Base-by-base conservation (phyloP, 2,797 vertebrate species). In the Telmatherina bonti region DNA sequence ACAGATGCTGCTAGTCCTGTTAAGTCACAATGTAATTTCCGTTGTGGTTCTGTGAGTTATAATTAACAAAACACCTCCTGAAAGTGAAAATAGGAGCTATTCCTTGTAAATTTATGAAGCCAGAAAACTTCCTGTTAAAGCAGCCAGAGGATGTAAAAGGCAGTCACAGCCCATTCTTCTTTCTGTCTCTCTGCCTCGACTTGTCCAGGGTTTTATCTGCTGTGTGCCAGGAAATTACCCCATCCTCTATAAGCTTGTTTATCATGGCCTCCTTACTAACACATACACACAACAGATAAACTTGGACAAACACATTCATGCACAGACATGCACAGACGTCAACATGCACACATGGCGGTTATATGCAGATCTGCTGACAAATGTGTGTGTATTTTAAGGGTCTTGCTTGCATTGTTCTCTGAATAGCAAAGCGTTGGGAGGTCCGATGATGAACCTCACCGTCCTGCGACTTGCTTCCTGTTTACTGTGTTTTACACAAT, bases 401-500 rank as follows among this genome's bases (percentile, higher is more conserved):
- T 71, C 70, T 70, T 41, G 67, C 43, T 72, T 1, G 24, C 69
- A 90, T 89, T 92, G 87, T 91, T 91, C 68, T 78, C 45, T 69
- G 36, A 76, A 55, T 65, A 69, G 75, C 13, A 18, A 78, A 76
- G 64, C 85, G 72, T 76, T 85, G 85, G 81, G 85, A 85, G 83
- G 86, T 89, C 85, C 65, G 79, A 78, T 85, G 90, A 90, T 72
- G 58, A 85, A 84, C 81, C 52, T 20, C 13, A 43, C 71, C 69
- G 78, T 87, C 83, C 78, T 62, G 74, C 51, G 20, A 83, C 79
- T 66, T 71, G 71, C 57, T 91, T 92, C 91, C 91, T 91, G 89
- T 90, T 92, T 92, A 93, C 83, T 61, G 60, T 64, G 70, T 67
- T 76, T 49, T n/a, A 71, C 70, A 88, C 90, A 90, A 91, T 89